A percentile compares a stretch with the other conserved stretches of the same genome.
Evolutionary conservation across 2,888 invertebrate genomes (phyloP).

Genomic region (Neelides folsomi): DNA sequence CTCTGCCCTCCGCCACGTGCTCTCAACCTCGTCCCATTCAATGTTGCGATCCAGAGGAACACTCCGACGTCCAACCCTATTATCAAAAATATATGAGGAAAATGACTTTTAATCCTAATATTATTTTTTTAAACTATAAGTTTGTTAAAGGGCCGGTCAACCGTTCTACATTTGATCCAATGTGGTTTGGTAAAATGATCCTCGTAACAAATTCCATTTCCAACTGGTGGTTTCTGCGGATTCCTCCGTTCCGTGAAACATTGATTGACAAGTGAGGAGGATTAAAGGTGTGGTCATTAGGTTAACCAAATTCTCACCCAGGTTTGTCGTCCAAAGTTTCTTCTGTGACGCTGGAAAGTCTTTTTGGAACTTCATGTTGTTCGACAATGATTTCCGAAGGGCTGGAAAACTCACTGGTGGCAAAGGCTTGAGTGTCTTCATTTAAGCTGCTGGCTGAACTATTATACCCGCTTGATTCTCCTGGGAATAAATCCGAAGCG

Average conservation of each 20-base stretch:
- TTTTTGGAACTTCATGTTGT: constrained; percentile 32
- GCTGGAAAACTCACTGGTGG: constrained; percentile 18
- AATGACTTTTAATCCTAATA: too few relatives aligned
- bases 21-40: constrained; percentile 50
- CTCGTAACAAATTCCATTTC: too few relatives aligned
- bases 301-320: too few relatives aligned
- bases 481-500: constrained; percentile 64
- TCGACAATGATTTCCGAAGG: constrained; percentile 24
- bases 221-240: too few relatives aligned
- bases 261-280: too few relatives aligned
- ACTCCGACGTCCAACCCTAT: constrained; percentile 1
- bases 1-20: constrained; percentile 44
- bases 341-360: constrained; percentile 60
- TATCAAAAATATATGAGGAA: too few relatives aligned
- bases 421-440: constrained; percentile 43
- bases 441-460: constrained; percentile 71
- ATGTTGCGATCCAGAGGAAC: constrained; percentile 37
- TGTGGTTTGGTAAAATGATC: too few relatives aligned
- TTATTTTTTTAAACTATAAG: too few relatives aligned
- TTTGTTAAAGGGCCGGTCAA: too few relatives aligned
- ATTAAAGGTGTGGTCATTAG: too few relatives aligned
- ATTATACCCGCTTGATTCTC: constrained; percentile 70
- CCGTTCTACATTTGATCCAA: too few relatives aligned
- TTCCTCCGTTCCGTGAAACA: too few relatives aligned
- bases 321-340: constrained; percentile 37